Base-by-base conservation (phyloP, 2,797 vertebrate species). In the Pseudochromis fuscus region DNA sequence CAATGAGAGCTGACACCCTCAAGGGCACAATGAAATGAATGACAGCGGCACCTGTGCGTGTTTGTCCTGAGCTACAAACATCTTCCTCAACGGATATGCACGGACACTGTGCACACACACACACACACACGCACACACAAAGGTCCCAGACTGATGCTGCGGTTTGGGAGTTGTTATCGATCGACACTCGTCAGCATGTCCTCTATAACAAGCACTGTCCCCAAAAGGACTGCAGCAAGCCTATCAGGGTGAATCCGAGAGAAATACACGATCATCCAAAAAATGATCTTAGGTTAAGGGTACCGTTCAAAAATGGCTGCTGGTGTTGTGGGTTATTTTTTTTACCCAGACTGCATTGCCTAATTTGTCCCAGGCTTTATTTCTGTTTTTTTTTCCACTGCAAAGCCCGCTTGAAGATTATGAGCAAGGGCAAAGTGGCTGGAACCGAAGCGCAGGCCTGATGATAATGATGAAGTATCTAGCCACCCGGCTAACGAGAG, bases 401-500 rank as follows among this genome's bases (percentile, higher is more conserved):
- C 79, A 67, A 82, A 53, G 52, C 46, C 56, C 45, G 50, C 67
- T 66, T 74, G 64, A 85, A 81, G 80, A 91, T 84, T 85, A 83
- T 58, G 53, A 82, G 79, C 74, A 83, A 89, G 87, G 75, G 76
- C 85, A 79, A 58, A 76, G 70, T 55, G 77, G 82, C 67, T 84
- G 81, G 58, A 75, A 52, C 75, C 21, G 31, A 79, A 83, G 75
- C 60, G 10, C 75, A 19, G 28, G 73, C 50, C 60, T 79, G 88
- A 87, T 89, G 90, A 88, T 92, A 85, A 91, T 91, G 90, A 93
- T 90, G 81, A 87, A 92, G 89, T 83, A 89, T 90, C 84, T 84
- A 72, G 87, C 85, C 85, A 84, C 77, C 81, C 83, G 51, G 81
- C 81, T 91, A 92, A 93, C 86, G 82, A 90, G 91, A 88, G 85